phyloP scores from a whole-genome alignment of 2,113 vertebrate species.

The Ornithorhynchus anatinus region DNA sequence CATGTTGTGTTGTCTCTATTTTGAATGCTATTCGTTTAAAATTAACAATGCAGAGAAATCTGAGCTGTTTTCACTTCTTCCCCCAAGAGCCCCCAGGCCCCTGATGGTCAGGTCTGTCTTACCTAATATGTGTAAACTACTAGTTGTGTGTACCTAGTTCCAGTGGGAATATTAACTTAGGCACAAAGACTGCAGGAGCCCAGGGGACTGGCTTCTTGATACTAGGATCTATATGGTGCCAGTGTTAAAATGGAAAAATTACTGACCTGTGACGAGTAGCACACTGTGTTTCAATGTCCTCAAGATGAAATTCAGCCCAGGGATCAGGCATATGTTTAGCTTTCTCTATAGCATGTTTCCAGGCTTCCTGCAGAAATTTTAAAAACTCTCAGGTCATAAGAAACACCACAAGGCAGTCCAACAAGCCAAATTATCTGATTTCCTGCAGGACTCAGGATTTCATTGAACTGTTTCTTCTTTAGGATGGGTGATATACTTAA shows the following conservation, averaged over 20 bases:
- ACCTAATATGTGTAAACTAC: too few relatives aligned
- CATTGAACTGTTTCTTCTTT: background rate
- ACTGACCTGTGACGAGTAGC: conserved; percentile 91
- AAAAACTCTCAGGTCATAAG: conserved; percentile 7
- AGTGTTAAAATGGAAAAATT: background rate
- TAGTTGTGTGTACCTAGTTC: too few relatives aligned
- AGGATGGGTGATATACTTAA: background rate
- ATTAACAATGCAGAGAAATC: too few relatives aligned
- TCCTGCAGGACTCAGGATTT: background rate
- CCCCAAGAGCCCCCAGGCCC: too few relatives aligned
- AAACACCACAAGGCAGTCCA: background rate
- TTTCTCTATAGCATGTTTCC: conserved; percentile 93
- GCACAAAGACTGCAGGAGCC: too few relatives aligned
- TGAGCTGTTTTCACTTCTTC: too few relatives aligned
- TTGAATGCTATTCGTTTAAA: too few relatives aligned
- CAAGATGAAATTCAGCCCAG: conserved; percentile 96
- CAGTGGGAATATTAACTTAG: too few relatives aligned
- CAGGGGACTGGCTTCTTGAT: too few relatives aligned
- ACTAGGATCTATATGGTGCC: accelerated
- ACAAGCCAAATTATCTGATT: background rate
- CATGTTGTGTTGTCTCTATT: too few relatives aligned
- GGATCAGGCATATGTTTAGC: conserved; percentile 96
- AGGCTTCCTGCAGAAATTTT: conserved; percentile 80
- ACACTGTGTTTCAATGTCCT: conserved; percentile 83
- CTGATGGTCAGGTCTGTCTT: too few relatives aligned